Base-by-base conservation (phyloP, 2,797 vertebrate species). In the Hirundo rustica region DNA sequence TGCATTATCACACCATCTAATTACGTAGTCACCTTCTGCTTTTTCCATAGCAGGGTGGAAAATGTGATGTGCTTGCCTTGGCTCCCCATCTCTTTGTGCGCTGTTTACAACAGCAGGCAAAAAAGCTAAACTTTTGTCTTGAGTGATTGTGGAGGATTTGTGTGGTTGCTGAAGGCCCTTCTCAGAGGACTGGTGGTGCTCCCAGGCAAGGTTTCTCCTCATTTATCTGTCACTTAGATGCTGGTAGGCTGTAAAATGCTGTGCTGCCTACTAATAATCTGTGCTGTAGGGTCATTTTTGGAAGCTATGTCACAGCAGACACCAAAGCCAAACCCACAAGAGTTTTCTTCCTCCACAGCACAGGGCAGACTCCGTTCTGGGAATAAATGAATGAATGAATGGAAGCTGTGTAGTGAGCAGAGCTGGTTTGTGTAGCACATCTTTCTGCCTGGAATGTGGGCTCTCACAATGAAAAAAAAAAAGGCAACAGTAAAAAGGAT, bases 21-120 rank as follows among this genome's bases (percentile, higher is more conserved):
- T 86, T 93, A 84, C 14, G 10, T 29, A 86, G 83, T 76, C 66
- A 47, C 64, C 45, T 68, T 68, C 44, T 66, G 6, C 48, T 91
- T 92, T 97, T 96, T 92, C 76, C 83, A 7, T 50, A 81, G 60
- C 45, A 60, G 83, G 70, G 40, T 88, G 90, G 92, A 96, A 88
- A 95, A 92, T 53, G 40, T 82, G 66, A 72, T 54, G 30, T 65
- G 42, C 85, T 94, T 72, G 36, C 23, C 23, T 92, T 21, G 1
- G 48, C 60, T 86, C 11, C 58, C 17, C 29, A 20, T 92, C 40
- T 75, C 50, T 64, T 55, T 45, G 5, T 62, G 30, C 62, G 54
- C 70, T 76, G 36, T 90, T 94, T 81, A 64, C 58, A 66, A 47
- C 10, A 64, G 51, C 58, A 78, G 38, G 61, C 45, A 65, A 89